Evolutionary conservation across 2,888 invertebrate species (phyloP), one percentile per base, ranked within the genome.

Genomic region (Blastobasis lacticolella): DNA sequence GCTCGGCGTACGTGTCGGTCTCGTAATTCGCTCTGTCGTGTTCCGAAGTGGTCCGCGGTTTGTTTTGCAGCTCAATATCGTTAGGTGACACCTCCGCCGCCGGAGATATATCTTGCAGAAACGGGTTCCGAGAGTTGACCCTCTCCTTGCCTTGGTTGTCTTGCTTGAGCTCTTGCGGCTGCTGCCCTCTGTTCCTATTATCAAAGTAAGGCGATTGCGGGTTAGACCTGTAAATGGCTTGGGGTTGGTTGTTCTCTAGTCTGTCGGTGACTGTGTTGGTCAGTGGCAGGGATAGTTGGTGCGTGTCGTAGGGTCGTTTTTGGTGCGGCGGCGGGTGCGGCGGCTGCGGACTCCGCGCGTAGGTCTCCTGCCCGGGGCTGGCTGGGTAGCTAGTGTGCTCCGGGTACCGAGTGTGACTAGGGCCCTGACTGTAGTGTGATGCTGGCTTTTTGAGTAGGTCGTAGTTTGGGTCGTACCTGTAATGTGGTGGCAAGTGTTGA

Each of bases 381-480:
- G 61, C 74, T 59, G 76, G 75, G 57, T 82, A 83, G 62, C 78
- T 84, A 49, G 71, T 74, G 64, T 83, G 77, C 37, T 83, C 81
- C 60, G 78, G 81, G 66, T 84, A 79, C 66, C 80, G 80, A 66
- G 69, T 75, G 69, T 83, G 78, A 72, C 68, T 79, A 63, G 76
- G 80, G 76, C 78, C 77, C 73, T 82, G 83, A 69, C 79, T 82
- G 67, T 85, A 88, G 64, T 88, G 87, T 76, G 87, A 88, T 74
- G 86, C 80, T 65, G 88, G 88, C 61, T 87, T 86, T 81, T 88
- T 86, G 61, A 88, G 81, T 72, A 88, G 73, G 65, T 89, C 89
- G 67, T 88, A 88, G 69, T 87, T 89, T 61, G 88, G 88, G 67
- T 90, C 89, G 63, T 87, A 88, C 81, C 89, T 89, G 83, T 69